Evolutionary conservation across 2,113 vertebrate species (phyloP).

Genomic region (Puma concolor): DNA sequence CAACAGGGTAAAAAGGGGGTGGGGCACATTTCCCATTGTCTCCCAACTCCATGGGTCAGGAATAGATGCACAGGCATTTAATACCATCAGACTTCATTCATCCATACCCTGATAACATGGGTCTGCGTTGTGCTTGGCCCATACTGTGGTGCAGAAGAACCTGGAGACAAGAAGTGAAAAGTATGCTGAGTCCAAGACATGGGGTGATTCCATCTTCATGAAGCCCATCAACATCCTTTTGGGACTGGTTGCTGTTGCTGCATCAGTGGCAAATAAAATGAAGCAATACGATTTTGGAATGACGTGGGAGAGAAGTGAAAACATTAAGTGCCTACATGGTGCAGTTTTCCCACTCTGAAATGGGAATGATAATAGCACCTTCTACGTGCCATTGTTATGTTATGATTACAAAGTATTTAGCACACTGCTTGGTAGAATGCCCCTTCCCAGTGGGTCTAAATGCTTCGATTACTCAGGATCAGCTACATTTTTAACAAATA

Average conservation of each 20-base stretch:
- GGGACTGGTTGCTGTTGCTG: not conserved
- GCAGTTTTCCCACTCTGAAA: not conserved
- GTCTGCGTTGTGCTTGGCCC: fast-evolving
- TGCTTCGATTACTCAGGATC: not conserved
- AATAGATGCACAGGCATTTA: not conserved
- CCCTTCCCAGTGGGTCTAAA: not conserved
- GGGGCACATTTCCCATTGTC: not conserved
- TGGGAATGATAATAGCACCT: not conserved
- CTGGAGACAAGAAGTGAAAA: not conserved
- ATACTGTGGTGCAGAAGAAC: not conserved
- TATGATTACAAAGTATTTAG: not conserved
- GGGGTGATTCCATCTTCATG: not conserved
- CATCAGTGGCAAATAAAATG: not conserved
- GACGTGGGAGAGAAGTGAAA: not conserved
- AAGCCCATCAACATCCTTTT: not conserved
- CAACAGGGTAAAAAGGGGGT: not conserved
- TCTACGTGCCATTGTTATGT: not conserved
- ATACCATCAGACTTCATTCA: not conserved
- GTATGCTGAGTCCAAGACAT: not conserved
- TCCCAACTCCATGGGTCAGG: not conserved
- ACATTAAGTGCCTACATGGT: not conserved
- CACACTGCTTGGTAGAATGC: not conserved
- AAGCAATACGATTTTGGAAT: not conserved
- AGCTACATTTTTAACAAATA: not conserved
- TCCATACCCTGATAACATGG: not conserved